Evolutionary conservation across 2,888 invertebrate species (phyloP), one percentile per base, ranked within the genome.

Genomic region (Drosophila pseudotalamancana): DNA sequence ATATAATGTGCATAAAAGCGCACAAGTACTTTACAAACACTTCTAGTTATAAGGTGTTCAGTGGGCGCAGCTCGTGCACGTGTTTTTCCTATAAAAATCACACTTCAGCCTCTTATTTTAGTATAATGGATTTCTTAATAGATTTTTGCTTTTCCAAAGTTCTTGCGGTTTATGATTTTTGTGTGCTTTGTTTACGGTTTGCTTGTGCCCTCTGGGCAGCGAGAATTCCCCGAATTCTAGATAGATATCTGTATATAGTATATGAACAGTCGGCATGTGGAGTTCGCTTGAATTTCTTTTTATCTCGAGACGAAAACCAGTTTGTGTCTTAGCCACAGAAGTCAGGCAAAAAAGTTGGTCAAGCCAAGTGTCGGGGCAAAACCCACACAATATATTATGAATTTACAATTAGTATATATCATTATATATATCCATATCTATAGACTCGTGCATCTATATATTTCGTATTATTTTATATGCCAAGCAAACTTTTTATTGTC

Each of bases 311-410:
- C n/a, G 11, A 19, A 65, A 68, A 68, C 67, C 8, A 39, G 60
- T 67, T 67, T 67, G 27, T 11, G 6, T 32, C 14, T 46, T 32
- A 32, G 46, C 21, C 45, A 23, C 35, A 40, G 27, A 21, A 25
- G 19, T 9, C 27, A 37, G 48, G 32, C 21, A 32, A 32, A 43
- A 34, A 18, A 29, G 31, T 56, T 35, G 25, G 29, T 12, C 34
- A 59, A 48, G 19, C n/a, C n/a, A n/a, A n/a, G n/a, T n/a, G n/a
- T 40, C 18, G 27, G 27, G 61, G 61, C 37, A 43, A 69, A 67
- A 62, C 46, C 51, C 59, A 39, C 29, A 40, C 43, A 49, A 46
- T 54, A 43, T 66, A 35, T 31, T 45, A 42, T 45, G 34, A 53
- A 53, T 27, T 32, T 53, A 8, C 53, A 43, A 64, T 64, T 42